A percentile compares a stretch with the other conserved stretches of the same genome.
Evolutionary conservation across 2,888 invertebrate genomes (phyloP).

Genomic region (Leptopterna dolabrata): DNA sequence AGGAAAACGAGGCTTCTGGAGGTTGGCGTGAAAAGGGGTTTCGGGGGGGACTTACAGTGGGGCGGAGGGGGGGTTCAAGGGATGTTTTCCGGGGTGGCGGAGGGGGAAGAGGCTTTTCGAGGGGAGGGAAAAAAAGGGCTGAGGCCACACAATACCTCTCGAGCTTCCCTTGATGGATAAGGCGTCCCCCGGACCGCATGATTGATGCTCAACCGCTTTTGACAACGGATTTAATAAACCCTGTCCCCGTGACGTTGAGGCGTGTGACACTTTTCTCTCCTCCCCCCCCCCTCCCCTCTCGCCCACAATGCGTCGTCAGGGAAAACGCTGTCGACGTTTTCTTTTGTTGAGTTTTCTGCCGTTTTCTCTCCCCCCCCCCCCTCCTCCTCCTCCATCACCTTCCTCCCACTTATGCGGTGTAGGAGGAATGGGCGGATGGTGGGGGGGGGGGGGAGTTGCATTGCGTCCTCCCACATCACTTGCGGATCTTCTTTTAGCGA

Average conservation of each 20-base stretch:
- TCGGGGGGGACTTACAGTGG: not conserved
- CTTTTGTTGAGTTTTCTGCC: slow-evolving; percentile 34
- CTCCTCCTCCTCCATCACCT: not conserved
- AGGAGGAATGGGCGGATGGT: too few species aligned
- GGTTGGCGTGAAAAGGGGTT: not conserved
- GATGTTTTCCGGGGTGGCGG: not conserved
- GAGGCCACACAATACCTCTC: slow-evolving; percentile 44
- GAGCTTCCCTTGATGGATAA: slow-evolving; percentile 61
- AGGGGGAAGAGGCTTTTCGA: not conserved
- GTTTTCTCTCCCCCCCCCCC: not conserved
- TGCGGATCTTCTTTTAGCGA: too few species aligned
- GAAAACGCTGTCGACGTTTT: slow-evolving; percentile 26
- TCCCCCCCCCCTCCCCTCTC: not conserved
- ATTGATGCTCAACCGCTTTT: slow-evolving; percentile 62
- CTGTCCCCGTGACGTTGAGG: slow-evolving; percentile 34
- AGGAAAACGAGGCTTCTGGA: slow-evolving; percentile 20
- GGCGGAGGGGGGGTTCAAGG: not conserved
- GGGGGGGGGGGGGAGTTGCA: too few species aligned
- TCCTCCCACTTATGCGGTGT: too few species aligned
- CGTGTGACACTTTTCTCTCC: slow-evolving; percentile 50
- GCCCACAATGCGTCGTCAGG: not conserved
- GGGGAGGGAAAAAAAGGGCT: slow-evolving; percentile 10
- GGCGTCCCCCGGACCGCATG: slow-evolving; percentile 58
- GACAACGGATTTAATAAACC: slow-evolving; percentile 62
- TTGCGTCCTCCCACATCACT: too few species aligned